Base-by-base conservation (phyloP, 2,888 invertebrate genomes). In the Steinernema scapterisci region DNA sequence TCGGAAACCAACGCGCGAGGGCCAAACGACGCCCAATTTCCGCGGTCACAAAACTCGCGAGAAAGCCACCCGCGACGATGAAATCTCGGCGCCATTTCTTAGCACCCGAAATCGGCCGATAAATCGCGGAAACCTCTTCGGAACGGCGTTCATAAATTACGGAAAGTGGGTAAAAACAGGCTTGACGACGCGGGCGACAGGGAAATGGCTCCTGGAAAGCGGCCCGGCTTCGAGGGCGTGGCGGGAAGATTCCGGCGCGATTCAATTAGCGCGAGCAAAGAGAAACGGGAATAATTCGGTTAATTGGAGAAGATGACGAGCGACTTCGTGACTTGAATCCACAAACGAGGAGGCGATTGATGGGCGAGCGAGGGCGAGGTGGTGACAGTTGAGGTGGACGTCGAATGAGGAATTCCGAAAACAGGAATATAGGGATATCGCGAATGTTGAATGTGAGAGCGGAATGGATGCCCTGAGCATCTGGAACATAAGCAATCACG, bases 211-310 rank as follows among this genome's bases (percentile, higher is more conserved):
- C 19, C 63, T 6, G 63, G 31, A 52, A 23, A 48, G 48, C 48
- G 25, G 13, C 13, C 21, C 54, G n/a, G n/a, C n/a, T n/a, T 54
- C 21, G 54, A 13, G 25, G 23, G 63, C 31, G 31, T 63, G 63
- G 63, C 63, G 27, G n/a, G 63, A 48, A 19, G 63, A 16, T 63
- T 25, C 63, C 16, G 63, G 16, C 63, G 31, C 63, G 63, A 31
- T 31, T 63, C 63, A 63, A 63, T 63, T 63, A 54, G 54, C 25
- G 13, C 63, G 63, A 1, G 38, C 38, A 38, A 38, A 13, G 19
- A 16, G 48, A 19, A 48, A 19, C 31, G 31, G 23, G 31, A 31
- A 63, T 63, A 63, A 63, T 63, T 13, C 63, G 63, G 27, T 63
- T 63, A 63, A 63, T 63, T 63, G 63, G 63, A 38, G 38, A 38